These are phyloP conservation scores for Neria commutata DNA, from an alignment of 2,888 invertebrate genomes.

Conservation along the genomic window DNA sequence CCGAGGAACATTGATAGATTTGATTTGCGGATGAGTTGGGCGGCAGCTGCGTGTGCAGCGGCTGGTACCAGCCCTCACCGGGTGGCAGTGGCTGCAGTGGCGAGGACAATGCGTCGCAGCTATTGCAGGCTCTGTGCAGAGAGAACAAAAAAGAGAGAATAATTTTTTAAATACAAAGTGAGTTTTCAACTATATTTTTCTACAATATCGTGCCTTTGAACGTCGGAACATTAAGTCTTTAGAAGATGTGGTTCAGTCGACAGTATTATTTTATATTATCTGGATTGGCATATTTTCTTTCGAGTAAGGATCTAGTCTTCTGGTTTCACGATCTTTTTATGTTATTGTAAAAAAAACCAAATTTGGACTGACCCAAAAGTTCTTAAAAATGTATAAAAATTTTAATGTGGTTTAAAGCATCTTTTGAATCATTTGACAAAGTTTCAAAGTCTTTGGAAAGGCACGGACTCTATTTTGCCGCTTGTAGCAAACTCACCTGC, in stretches of 20 bases:
- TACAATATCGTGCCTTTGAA: no score
- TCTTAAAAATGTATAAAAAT: neutral
- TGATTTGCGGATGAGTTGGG: slow-evolving; percentile 54
- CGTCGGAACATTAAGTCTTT: neutral
- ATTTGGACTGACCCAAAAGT: no score
- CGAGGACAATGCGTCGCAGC: slow-evolving; percentile 60
- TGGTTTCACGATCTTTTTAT: no score
- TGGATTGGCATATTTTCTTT: no score
- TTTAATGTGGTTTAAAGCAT: no score
- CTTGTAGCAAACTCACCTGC: slow-evolving; percentile 55
- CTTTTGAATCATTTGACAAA: no score
- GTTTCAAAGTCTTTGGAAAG: no score
- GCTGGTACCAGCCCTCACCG: slow-evolving; percentile 59
- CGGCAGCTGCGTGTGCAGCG: slow-evolving; percentile 48
- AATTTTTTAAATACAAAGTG: slow-evolving; percentile 2
- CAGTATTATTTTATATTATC: no score
- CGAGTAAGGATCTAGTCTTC: no score
- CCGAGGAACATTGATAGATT: slow-evolving; percentile 62
- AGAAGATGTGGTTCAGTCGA: neutral
- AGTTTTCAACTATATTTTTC: neutral
- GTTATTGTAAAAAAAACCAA: no score
- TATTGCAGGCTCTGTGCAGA: slow-evolving; percentile 58
- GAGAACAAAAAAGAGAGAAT: neutral
- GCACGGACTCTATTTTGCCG: no score
- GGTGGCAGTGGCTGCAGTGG: slow-evolving; percentile 58